Evolutionary conservation across 2,113 vertebrate genomes (phyloP).

Genomic region (Sinocyclocheilus anshuiensis): DNA sequence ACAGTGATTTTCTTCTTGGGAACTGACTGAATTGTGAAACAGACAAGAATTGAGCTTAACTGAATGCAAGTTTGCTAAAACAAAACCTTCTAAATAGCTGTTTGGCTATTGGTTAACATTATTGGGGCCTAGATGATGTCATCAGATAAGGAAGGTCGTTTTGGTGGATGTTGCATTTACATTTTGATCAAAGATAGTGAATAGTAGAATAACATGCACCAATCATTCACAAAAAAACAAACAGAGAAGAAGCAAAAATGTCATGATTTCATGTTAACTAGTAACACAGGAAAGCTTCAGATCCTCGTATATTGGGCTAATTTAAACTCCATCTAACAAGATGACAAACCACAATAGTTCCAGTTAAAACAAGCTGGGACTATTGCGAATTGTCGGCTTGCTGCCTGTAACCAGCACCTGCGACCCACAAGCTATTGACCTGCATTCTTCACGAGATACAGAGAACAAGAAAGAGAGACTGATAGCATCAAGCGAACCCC

Average conservation of each 20-base stretch:
- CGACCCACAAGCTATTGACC: neutral
- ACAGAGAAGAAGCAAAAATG: neutral
- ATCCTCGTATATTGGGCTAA: neutral
- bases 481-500: slow-evolving; percentile 18
- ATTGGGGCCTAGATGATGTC: neutral
- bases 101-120: neutral
- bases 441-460: slow-evolving; percentile 14
- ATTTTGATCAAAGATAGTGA: neutral
- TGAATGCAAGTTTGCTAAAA: neutral
- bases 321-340: neutral
- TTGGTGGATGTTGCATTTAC: neutral
- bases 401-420: slow-evolving; percentile 6
- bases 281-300: neutral
- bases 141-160: neutral
- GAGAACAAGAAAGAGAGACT: neutral
- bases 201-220: neutral
- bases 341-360: no score
- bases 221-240: neutral
- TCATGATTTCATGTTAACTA: neutral
- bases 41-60: neutral
- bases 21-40: neutral
- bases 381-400: neutral
- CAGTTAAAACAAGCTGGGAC: neutral
- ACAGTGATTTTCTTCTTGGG: neutral
- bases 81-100: neutral